These are phyloP conservation scores for Centropyge bicolor DNA, from an alignment of 2,797 vertebrate species.

Conservation along the genomic window DNA sequence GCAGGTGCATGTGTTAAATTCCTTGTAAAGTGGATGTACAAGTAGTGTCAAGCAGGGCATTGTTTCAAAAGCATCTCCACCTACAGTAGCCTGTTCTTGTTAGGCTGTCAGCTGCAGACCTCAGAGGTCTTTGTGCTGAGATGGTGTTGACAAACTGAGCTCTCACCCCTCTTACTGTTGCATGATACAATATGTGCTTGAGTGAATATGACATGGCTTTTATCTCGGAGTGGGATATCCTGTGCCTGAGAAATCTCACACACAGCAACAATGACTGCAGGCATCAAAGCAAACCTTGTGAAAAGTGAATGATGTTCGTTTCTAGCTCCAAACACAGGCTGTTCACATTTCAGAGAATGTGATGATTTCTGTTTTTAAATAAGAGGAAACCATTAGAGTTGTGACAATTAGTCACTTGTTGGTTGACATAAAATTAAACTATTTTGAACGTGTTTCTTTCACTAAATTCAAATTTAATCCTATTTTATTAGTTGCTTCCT, in stretches of 20 bases:
- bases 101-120: conserved; percentile 32
- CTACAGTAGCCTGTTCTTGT: conserved; percentile 27
- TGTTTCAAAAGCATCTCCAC: conserved; percentile 39
- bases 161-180: conserved; percentile 34
- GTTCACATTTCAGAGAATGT: neutral
- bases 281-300: conserved; percentile 11
- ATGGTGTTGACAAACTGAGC: conserved; percentile 56
- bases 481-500: no score
- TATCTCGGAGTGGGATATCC: conserved; percentile 34
- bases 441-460: neutral
- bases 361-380: neutral
- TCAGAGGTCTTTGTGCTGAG: conserved; percentile 41
- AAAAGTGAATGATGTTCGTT: neutral
- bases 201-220: conserved; percentile 49
- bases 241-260: conserved; percentile 15
- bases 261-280: conserved; percentile 1
- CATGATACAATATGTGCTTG: conserved; percentile 33
- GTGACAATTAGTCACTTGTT: neutral
- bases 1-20: conserved; percentile 7
- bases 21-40: conserved; percentile 3
- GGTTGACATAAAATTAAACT: neutral
- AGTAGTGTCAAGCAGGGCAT: neutral
- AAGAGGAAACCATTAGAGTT: neutral
- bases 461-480: no score
- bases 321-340: neutral